Evolutionary conservation across 2,113 vertebrate species (phyloP), one percentile per base, ranked within the genome.

Genomic region (Malurus elegans): DNA sequence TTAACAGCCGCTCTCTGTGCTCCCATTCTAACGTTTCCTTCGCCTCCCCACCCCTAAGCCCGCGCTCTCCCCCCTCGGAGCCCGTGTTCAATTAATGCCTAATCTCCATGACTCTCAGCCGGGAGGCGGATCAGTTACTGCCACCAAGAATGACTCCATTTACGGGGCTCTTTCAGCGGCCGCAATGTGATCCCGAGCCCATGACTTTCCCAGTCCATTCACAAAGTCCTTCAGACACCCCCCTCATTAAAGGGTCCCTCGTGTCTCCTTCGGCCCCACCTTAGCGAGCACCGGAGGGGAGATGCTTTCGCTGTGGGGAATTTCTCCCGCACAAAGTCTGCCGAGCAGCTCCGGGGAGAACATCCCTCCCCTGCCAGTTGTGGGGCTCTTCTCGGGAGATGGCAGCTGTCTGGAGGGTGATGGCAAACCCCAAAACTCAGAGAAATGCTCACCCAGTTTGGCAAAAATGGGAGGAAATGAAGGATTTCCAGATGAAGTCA

Each of bases 61-160:
- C 4, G 10, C 45, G 32, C 82, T 18, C 79, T 71, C 75, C 94
- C 86, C 79, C 34, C 86, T 54, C 12, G 24, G 58, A 71, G 56
- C 24, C 86, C 88, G 4, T 6, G 71, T 34, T 90, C 95, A 90
- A 83, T 79, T 93, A 86, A 88, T 48, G 86, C 34, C 95, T 95
- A 67, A 93, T 95, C 91, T 82, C 92, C 91, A 66, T 44, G 92
- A 93, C 86, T 64, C 93, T 32, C 64, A 60, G 94, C 89, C 89
- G 42, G 92, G 94, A 79, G 95, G 84, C 36, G 75, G 96, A 95
- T 96, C 95, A 2, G 82, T 96, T 96, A 83, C 95, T 58, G 79
- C 86, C 83, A 60, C 94, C 85, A 85, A 95, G 61, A 97, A 95
- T 92, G 91, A 61, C 92, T 89, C 91, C 92, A 91, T 94, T 97